Conservation (phyloP, 2,888 invertebrate genomes). For the Electrophaes corylata region DNA sequence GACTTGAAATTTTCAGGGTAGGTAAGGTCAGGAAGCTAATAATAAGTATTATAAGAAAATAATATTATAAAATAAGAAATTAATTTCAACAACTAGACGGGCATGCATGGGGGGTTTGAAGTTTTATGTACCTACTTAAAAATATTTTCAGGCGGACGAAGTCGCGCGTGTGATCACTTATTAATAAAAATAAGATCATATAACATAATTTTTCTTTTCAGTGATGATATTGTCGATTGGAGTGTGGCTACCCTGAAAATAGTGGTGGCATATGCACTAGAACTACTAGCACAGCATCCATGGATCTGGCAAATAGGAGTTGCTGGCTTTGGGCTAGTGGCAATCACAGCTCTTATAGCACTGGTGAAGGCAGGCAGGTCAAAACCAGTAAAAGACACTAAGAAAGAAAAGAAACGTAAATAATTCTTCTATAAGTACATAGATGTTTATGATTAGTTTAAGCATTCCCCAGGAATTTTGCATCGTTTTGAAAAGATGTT, state of each 20-base stretch:
- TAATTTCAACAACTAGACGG: too few relatives aligned
- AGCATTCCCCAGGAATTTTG: background rate
- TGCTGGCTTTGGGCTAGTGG: constrained; percentile 78
- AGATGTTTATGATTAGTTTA: background rate
- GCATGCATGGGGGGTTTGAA: too few relatives aligned
- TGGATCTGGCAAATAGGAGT: constrained; percentile 80
- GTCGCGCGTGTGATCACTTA: too few relatives aligned
- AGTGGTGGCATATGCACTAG: constrained; percentile 62
- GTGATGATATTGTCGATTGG: constrained; percentile 79
- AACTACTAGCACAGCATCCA: constrained; percentile 68
- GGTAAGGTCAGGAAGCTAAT: too few relatives aligned
- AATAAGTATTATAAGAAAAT: too few relatives aligned
- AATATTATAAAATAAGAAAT: too few relatives aligned
- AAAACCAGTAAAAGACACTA: constrained; percentile 63
- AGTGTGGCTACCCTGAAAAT: constrained; percentile 72
- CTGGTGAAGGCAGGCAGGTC: constrained; percentile 71
- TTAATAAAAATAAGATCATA: too few relatives aligned
- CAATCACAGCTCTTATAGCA: constrained; percentile 76
- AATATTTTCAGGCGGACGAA: too few relatives aligned
- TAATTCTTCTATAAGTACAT: constrained; percentile 42
- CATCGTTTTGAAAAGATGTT: constrained; percentile 1
- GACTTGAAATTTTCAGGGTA: too few relatives aligned
- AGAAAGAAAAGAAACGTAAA: constrained; percentile 79
- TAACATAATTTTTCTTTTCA: constrained; percentile 55
- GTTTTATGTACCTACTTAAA: too few relatives aligned